Evolutionary conservation across 2,888 invertebrate genomes (phyloP).

Genomic region (Ptilodon capucinus): DNA sequence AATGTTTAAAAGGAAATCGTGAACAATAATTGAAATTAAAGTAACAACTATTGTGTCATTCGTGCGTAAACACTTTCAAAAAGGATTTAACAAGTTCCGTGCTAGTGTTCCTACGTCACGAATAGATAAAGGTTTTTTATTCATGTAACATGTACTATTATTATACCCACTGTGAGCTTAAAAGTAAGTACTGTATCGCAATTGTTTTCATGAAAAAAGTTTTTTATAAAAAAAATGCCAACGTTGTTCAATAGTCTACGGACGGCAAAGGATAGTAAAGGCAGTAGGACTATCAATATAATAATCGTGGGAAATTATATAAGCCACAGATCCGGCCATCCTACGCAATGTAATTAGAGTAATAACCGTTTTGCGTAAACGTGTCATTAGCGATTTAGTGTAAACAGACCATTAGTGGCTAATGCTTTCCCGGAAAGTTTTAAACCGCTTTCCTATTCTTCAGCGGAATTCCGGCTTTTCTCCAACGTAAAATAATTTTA

Average conservation of each 20-base stretch:
- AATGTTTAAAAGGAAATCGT: background rate
- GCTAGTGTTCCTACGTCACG: background rate
- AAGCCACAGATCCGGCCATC: slow-evolving; percentile 9
- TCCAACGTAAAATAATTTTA: background rate
- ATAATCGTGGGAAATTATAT: slow-evolving; percentile 2
- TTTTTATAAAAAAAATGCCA: too few species aligned
- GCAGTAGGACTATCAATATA: background rate
- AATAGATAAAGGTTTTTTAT: background rate
- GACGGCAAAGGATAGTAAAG: too few species aligned
- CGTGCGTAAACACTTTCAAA: background rate
- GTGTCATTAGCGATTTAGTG: slow-evolving; percentile 27
- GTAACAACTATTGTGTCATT: background rate
- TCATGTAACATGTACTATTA: too few species aligned
- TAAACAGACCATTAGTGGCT: slow-evolving; percentile 24
- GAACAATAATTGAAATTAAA: background rate
- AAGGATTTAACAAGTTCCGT: background rate
- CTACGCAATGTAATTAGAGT: slow-evolving; percentile 22
- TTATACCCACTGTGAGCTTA: too few species aligned
- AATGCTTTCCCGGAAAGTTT: slow-evolving; percentile 28
- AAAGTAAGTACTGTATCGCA: too few species aligned
- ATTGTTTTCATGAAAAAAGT: too few species aligned
- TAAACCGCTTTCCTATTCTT: slow-evolving; percentile 12
- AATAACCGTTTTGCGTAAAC: slow-evolving; percentile 18
- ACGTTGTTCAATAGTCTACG: too few species aligned
- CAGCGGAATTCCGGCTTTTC: slow-evolving; percentile 16